phyloP scores from a whole-genome alignment of 2,113 vertebrate species.

The Phylloscopus trochiloides region DNA sequence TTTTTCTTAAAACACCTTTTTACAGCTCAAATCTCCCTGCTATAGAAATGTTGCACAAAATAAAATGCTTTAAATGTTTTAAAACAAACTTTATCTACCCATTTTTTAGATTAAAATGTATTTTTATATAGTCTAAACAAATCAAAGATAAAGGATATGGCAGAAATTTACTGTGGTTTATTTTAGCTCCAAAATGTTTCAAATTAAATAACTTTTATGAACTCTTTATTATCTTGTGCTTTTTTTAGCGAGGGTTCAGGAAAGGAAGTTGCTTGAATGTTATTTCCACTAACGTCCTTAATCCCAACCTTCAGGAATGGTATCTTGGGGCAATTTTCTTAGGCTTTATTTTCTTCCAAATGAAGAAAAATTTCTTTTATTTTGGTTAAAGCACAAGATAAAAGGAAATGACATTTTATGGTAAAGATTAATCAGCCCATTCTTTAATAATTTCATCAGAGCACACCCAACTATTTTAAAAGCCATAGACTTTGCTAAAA shows the following conservation, averaged over 20 bases:
- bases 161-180: not conserved
- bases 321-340: not conserved
- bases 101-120: not conserved
- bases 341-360: not conserved
- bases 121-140: not conserved
- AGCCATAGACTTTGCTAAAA: not conserved
- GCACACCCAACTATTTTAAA: not conserved
- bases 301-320: not conserved
- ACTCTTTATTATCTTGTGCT: not conserved
- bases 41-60: not conserved
- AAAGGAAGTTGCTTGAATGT: not conserved
- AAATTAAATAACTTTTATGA: not conserved
- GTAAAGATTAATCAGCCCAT: not conserved
- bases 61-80: not conserved
- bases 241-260: not conserved
- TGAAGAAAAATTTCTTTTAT: not conserved
- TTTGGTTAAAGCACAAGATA: not conserved
- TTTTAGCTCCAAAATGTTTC: not conserved
- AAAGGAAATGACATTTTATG: not conserved
- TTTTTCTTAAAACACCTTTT: not conserved
- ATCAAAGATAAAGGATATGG: not conserved
- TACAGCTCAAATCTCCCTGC: not conserved
- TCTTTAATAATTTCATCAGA: not conserved
- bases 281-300: not conserved
- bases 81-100: not conserved